Conservation (phyloP, 2,113 vertebrate genomes). For the Callithrix jacchus region DNA sequence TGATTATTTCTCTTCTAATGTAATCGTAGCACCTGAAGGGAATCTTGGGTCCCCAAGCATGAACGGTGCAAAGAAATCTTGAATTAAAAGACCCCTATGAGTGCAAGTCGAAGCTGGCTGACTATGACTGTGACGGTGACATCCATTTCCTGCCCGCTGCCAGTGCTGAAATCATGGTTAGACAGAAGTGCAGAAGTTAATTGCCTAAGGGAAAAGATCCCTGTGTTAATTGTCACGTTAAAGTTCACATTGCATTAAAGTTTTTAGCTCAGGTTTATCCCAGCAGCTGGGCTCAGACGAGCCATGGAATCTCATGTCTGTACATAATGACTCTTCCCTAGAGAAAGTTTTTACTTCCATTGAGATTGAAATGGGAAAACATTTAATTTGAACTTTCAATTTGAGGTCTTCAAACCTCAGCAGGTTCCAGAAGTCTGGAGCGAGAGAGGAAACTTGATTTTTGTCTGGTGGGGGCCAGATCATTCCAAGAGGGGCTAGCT, state of each 20-base stretch:
- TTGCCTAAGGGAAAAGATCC: slow-evolving; percentile 67
- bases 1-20: slow-evolving; percentile 42
- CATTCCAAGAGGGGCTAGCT: background rate
- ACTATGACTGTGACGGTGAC: slow-evolving; percentile 29
- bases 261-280: slow-evolving; percentile 47
- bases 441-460: background rate
- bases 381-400: slow-evolving; percentile 38
- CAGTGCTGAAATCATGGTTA: slow-evolving; percentile 22
- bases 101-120: slow-evolving; percentile 31
- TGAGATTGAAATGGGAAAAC: slow-evolving; percentile 50
- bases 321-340: slow-evolving; percentile 46
- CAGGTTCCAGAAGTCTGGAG: background rate
- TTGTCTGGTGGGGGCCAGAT: background rate
- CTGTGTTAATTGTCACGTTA: slow-evolving; percentile 60
- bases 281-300: slow-evolving; percentile 50
- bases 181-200: slow-evolving; percentile 69
- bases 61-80: slow-evolving; percentile 49
- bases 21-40: slow-evolving; percentile 45
- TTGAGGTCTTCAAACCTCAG: slow-evolving; percentile 36
- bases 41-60: slow-evolving; percentile 35
- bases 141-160: slow-evolving; percentile 66
- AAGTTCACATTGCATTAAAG: slow-evolving; percentile 67
- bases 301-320: slow-evolving; percentile 32
- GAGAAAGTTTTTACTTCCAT: slow-evolving; percentile 53
- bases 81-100: slow-evolving; percentile 45